Percentiles rank a stretch among this genome's conserved stretches.
Conservation (phyloP, 2,113 vertebrate genomes). For the Chloebia gouldiae region DNA sequence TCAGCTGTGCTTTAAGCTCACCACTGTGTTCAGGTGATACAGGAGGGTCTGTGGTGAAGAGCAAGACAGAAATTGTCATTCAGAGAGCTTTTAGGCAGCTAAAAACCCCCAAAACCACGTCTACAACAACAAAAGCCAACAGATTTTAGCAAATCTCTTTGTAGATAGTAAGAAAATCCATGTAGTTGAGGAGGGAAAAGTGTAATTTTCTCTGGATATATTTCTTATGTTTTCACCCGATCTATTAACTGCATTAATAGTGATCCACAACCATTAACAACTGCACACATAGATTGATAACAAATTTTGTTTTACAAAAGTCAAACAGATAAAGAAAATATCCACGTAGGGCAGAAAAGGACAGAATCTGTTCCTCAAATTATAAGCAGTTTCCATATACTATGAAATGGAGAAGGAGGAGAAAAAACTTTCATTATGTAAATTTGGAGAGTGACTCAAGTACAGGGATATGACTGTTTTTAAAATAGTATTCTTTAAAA, state of each 20-base stretch:
- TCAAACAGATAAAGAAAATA: background rate
- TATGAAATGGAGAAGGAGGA: background rate
- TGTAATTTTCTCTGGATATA: background rate
- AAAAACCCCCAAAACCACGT: background rate
- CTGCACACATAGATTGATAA: background rate
- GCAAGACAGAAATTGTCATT: background rate
- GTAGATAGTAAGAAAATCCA: background rate
- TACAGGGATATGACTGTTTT: background rate
- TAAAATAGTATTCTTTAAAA: background rate
- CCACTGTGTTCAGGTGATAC: background rate
- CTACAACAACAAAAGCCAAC: background rate
- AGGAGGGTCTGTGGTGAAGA: background rate
- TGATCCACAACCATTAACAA: background rate
- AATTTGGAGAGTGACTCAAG: background rate
- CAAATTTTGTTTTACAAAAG: background rate
- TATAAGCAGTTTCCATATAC: background rate
- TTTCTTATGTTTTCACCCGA: background rate
- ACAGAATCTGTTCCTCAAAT: background rate
- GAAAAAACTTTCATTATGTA: background rate
- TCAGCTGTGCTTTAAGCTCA: background rate
- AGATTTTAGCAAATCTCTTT: background rate
- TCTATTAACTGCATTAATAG: background rate
- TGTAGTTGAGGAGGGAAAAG: background rate
- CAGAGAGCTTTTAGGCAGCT: background rate
- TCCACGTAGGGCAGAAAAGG: background rate